Evolutionary conservation across 1,140 invertebrate species (phyloP), one percentile per base, ranked within the genome.

Genomic region (Drosophila baimaii): DNA sequence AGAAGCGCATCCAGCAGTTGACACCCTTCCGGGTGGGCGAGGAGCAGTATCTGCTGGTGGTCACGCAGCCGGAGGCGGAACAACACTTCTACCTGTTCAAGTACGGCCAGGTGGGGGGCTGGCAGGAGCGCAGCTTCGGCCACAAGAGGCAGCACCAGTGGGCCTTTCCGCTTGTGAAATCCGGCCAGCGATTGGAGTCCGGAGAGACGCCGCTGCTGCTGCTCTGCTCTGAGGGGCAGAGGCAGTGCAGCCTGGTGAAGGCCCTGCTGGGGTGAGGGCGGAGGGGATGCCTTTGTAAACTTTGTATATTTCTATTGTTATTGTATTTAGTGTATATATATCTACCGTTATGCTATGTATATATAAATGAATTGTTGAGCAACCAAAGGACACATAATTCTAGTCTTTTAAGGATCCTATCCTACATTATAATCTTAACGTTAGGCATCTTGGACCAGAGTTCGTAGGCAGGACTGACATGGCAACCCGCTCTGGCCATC

Each of bases 1-100:
- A 47, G 19, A 66, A 51, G n/a, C 70, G 47, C 37, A 71, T 78
- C n/a, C 62, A 76, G 9, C 79, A 76, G 3, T 9, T 73, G 13
- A 17, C 74, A 6, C 57, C 77, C 1, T 71, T 89, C 3, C 21
- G 5, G 5, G 65, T 89, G 1, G 78, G 66, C 23, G 25, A 52
- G 7, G 55, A 61, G 25, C 58, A 37, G 3, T 78, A 86, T 41
- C 25, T 91, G 15, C 43, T 91, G 25, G 77, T 86, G 3, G 23
- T 91, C 2, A 78, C 73, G 0, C 44, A 72, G 33, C 47, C 70
- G 0, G 80, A 69, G 3, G 64, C 76, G 3, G 29, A 59, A 25
- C 69, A 59, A 25, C 69, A 77, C 35, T 91, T 90, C n/a, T 75
- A 90, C 43, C 37, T 91, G 1, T 83, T 91, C 7, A 80, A 46